Evolutionary conservation across 2,113 vertebrate genomes (phyloP).

Genomic region (Labrus mixtus): DNA sequence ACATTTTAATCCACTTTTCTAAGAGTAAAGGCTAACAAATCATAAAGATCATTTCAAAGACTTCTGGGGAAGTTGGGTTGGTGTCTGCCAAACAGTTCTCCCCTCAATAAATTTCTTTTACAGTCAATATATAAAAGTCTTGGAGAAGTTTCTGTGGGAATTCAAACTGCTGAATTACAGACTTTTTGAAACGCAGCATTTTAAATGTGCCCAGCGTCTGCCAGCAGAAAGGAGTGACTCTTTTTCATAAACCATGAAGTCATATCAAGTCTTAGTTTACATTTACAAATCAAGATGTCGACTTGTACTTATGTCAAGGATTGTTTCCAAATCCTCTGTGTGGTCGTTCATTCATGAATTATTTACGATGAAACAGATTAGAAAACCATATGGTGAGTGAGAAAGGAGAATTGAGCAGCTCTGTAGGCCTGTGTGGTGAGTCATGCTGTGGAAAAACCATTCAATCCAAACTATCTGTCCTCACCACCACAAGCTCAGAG

Average conservation of each 20-base stretch:
- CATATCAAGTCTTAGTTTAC: neutral
- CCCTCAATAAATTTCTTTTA: conserved; percentile 15
- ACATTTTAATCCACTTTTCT: no score
- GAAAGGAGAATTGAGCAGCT: conserved; percentile 26
- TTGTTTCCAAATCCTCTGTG: neutral
- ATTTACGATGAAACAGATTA: conserved; percentile 22
- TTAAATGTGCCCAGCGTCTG: neutral
- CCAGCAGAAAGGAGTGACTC: conserved; percentile 4
- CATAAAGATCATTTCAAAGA: no score
- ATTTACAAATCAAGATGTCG: neutral
- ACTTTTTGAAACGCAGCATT: conserved; percentile 3
- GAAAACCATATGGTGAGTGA: conserved; percentile 37
- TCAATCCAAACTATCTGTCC: conserved; percentile 46
- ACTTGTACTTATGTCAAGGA: neutral
- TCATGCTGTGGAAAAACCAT: conserved; percentile 67
- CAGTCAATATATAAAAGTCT: conserved; percentile 1
- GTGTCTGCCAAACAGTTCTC: conserved; percentile 1
- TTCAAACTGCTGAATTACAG: neutral
- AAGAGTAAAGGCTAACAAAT: no score
- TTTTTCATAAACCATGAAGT: neutral
- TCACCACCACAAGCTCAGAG: conserved; percentile 37
- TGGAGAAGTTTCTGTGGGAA: conserved; percentile 8
- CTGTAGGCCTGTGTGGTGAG: conserved; percentile 57
- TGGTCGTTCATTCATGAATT: conserved; percentile 7
- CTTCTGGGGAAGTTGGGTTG: neutral